Evolutionary conservation across 2,113 vertebrate species (phyloP).

Genomic region (Xenopus laevis): DNA sequence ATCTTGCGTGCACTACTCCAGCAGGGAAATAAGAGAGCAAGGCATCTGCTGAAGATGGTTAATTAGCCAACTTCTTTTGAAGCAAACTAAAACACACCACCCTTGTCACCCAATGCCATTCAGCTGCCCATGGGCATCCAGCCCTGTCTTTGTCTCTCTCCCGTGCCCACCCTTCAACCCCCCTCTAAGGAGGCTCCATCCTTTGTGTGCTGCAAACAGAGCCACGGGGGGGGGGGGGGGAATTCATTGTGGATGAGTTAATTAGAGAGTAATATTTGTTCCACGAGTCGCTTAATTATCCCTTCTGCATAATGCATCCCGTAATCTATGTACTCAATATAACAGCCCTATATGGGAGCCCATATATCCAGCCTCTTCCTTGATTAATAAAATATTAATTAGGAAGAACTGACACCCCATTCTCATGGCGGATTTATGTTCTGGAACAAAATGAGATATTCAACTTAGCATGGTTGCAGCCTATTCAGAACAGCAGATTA

Average conservation of each 20-base stretch:
- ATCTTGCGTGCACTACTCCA: too few species aligned
- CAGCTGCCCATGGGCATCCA: background rate
- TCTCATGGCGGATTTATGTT: too few species aligned
- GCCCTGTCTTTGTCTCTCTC: background rate
- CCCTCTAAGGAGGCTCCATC: too few species aligned
- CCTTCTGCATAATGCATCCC: conserved; percentile 25
- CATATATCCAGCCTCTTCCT: background rate
- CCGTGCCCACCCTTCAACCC: too few species aligned
- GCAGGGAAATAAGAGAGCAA: background rate
- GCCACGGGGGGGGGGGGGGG: too few species aligned
- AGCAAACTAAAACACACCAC: background rate
- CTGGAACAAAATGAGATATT: too few species aligned
- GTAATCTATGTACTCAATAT: conserved; percentile 9
- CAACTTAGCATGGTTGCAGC: too few species aligned
- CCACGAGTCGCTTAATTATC: conserved; percentile 1
- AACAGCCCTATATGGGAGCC: background rate
- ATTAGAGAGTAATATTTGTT: conserved; percentile 13
- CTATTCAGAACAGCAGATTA: too few species aligned
- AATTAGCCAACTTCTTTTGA: conserved; percentile 15
- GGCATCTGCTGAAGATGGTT: conserved; percentile 31
- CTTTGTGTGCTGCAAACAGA: background rate
- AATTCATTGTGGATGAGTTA: background rate
- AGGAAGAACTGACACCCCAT: background rate
- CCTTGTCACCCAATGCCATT: background rate
- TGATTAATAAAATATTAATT: conserved; percentile 31